Conservation (phyloP, 2,888 invertebrate genomes). For the Osmoderma eremita region DNA sequence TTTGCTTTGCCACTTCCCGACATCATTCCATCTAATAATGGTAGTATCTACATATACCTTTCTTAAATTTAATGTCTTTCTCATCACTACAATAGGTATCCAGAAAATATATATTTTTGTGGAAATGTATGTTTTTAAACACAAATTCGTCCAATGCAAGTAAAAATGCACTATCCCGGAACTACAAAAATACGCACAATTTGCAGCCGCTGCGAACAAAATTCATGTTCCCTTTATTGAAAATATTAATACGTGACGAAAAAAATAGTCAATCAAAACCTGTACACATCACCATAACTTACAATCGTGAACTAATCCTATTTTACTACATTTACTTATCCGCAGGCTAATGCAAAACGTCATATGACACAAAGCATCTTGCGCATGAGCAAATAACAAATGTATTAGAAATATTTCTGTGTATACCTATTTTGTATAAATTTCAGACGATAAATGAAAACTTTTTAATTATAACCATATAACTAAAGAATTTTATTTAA, state of each 20-base stretch:
- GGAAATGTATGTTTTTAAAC: neutral
- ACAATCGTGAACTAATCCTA: constrained; percentile 29
- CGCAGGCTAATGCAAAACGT: constrained; percentile 37
- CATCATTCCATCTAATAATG: constrained; percentile 36
- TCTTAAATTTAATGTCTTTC: constrained; percentile 32
- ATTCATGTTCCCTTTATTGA: constrained; percentile 20
- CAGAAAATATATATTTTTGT: constrained; percentile 5
- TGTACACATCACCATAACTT: constrained; percentile 16
- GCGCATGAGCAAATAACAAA: constrained; percentile 24
- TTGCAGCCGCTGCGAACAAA: constrained; percentile 10
- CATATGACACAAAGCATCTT: constrained; percentile 35
- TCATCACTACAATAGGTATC: constrained; percentile 28
- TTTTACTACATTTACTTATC: constrained; percentile 25
- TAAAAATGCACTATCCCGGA: neutral
- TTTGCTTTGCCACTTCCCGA: constrained; percentile 41
- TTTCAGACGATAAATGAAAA: too few relatives aligned
- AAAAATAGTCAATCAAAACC: constrained; percentile 15
- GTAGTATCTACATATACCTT: neutral
- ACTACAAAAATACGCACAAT: constrained; percentile 11
- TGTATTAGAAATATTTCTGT: neutral
- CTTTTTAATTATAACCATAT: too few relatives aligned
- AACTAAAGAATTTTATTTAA: too few relatives aligned
- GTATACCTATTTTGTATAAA: neutral
- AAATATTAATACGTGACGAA: constrained; percentile 17
- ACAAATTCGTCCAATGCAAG: neutral